Evolutionary conservation across 1,140 invertebrate species (phyloP), one percentile per base, ranked within the genome.

Genomic region (Potamilus streckersoni): DNA sequence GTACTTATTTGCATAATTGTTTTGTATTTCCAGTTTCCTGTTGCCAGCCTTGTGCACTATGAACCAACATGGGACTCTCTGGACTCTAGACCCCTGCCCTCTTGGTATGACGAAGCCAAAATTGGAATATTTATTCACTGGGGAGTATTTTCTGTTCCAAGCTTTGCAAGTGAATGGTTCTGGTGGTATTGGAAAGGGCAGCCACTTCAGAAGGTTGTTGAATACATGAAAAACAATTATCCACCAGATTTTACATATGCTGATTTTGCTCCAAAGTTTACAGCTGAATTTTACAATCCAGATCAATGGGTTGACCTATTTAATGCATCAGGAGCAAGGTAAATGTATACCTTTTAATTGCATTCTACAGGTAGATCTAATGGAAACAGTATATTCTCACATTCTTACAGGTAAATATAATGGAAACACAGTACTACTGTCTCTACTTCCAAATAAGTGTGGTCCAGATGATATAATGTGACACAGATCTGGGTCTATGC

Each of bases 51-150:
- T 17, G 63, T 58, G 20, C 70, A 71, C 57, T 85, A 83, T 75
- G 57, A 82, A 63, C 83, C 83, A 0, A 82, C 79, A 27, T 90
- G 89, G 89, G 62, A 79, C 0, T 90, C 89, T n/a, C 67, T 90
- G 56, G 89, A 90, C 71, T 80, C 76, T 0, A 80, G 89, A 14
- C 88, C 89, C 0, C 71, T 89, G 31, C 89, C 89, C 0, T 19
- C 31, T 6, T 90, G 89, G 89, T 90, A 84, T 73, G 89, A 90
- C 65, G 81, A 89, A 11, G 83, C 82, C 23, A 90, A 90, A 81
- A 79, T 90, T 61, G 89, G 89, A 14, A 90, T 90, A 62, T 90
- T 90, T 76, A 73, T 90, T 14, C 89, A 90, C 74, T 90, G 88
- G 88, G 88, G 87, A 19, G 84, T 89, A 11, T 89, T 88, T 75